Conservation (phyloP, 2,888 invertebrate species). For the Lydus trimaculatus region DNA sequence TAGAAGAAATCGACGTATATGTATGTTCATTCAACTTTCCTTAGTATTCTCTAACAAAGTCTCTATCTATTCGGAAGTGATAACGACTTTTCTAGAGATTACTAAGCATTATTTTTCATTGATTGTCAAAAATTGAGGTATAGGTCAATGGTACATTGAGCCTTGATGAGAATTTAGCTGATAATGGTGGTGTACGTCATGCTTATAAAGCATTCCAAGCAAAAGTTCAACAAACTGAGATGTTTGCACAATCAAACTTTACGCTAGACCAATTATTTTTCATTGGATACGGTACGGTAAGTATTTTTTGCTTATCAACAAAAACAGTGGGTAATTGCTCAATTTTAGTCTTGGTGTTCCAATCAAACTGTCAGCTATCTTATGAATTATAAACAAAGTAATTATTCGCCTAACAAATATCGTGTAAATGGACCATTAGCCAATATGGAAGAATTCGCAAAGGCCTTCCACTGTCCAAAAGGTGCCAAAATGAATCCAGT, state of each 20-base stretch:
- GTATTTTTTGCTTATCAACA: neutral
- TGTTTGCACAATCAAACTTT: conserved; percentile 33
- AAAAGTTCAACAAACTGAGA: neutral
- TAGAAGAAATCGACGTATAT: conserved; percentile 53
- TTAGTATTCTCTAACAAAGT: neutral
- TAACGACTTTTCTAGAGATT: neutral
- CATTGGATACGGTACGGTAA: conserved; percentile 58
- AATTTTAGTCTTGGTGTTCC: conserved; percentile 57
- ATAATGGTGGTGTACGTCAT: conserved; percentile 57
- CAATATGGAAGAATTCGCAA: conserved; percentile 57
- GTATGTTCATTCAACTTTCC: conserved; percentile 39
- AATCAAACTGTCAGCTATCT: conserved; percentile 49
- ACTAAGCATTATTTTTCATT: neutral
- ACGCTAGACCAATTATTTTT: conserved; percentile 57
- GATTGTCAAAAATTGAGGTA: neutral
- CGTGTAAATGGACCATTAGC: conserved; percentile 57
- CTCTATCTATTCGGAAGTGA: neutral
- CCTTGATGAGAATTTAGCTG: conserved; percentile 60
- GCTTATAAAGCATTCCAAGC: conserved; percentile 52
- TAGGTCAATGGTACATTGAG: conserved; percentile 63
- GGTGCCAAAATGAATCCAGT: conserved; percentile 56
- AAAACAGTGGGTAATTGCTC: neutral
- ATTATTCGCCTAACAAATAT: conserved; percentile 51
- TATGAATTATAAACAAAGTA: conserved; percentile 28
- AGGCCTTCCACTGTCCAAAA: conserved; percentile 54